Conservation (phyloP, 2,113 vertebrate species). For the Gnathonemus longibarbis region DNA sequence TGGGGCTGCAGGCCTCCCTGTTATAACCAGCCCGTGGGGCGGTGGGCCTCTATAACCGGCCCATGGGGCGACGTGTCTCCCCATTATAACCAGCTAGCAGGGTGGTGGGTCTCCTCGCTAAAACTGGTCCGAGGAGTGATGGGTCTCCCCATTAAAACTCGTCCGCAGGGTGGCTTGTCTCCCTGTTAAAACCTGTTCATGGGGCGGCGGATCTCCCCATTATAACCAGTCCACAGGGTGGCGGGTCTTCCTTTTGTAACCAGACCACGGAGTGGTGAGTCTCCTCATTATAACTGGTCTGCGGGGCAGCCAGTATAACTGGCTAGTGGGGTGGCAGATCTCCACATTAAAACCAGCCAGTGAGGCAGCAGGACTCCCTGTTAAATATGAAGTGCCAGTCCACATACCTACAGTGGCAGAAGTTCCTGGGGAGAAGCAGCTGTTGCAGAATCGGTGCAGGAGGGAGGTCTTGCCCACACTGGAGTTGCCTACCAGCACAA, state of each 20-base stretch:
- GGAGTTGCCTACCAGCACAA: constrained; percentile 81
- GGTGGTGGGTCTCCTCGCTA: too few species aligned
- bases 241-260: not conserved
- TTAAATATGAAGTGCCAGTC: not conserved
- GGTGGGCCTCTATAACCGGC: too few species aligned
- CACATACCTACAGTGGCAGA: constrained; percentile 83
- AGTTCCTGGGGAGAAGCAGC: constrained; percentile 64
- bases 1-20: too few species aligned
- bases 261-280: not conserved
- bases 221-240: not conserved
- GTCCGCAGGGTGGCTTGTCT: too few species aligned
- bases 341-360: not conserved
- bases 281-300: not conserved
- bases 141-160: too few species aligned
- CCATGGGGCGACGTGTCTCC: too few species aligned
- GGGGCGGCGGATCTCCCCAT: not conserved
- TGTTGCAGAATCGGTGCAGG: constrained; percentile 77
- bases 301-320: not conserved
- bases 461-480: constrained; percentile 88
- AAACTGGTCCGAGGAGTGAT: too few species aligned
- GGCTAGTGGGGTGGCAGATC: not conserved
- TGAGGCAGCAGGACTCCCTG: not conserved
- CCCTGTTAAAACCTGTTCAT: too few species aligned
- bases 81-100: too few species aligned
- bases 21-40: too few species aligned